Conservation (phyloP, 2,888 invertebrate species). For the Rhimphoctona megacephalus region DNA sequence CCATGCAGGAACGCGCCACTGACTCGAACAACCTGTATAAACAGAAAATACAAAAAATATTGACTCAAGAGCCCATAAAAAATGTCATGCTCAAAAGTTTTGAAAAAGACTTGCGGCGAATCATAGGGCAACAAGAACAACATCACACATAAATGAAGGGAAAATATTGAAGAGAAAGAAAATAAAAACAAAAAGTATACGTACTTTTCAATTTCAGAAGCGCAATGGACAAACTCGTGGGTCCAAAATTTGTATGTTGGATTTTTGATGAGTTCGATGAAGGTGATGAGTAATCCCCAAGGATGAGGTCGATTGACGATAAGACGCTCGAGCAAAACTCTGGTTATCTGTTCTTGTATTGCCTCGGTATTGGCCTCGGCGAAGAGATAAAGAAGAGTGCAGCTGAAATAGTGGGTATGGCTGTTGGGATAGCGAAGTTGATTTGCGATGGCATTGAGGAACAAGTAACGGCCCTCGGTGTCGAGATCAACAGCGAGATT, state of each 20-base stretch:
- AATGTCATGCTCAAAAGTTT: background rate
- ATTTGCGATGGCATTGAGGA: conserved; percentile 99
- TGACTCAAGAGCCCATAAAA: background rate
- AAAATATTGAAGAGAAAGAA: background rate
- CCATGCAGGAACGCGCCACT: conserved; percentile 98
- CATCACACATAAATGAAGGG: background rate
- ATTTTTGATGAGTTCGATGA: conserved; percentile 99
- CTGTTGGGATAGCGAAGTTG: conserved; percentile 99
- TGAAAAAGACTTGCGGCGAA: background rate
- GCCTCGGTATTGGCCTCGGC: conserved; percentile 98
- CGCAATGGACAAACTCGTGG: conserved; percentile 99
- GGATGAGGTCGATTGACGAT: conserved; percentile 99
- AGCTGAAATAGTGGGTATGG: conserved; percentile 99
- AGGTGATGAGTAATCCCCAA: conserved; percentile 99
- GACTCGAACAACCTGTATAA: conserved; percentile 95
- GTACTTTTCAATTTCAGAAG: conserved; percentile 99
- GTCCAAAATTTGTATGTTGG: conserved; percentile 99
- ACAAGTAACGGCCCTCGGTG: conserved; percentile 98
- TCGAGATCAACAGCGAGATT: conserved; percentile 99
- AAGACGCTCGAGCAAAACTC: conserved; percentile 97
- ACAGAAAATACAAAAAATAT: conserved; percentile 68
- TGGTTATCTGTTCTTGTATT: conserved; percentile 99
- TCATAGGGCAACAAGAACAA: background rate
- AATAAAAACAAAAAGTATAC: conserved; percentile 78
- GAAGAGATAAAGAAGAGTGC: conserved; percentile 98